Percentiles rank a stretch among this genome's conserved stretches.
Evolutionary conservation across 2,888 invertebrate species (phyloP).

Genomic region (Pseudococcus jackbeardsleyi): DNA sequence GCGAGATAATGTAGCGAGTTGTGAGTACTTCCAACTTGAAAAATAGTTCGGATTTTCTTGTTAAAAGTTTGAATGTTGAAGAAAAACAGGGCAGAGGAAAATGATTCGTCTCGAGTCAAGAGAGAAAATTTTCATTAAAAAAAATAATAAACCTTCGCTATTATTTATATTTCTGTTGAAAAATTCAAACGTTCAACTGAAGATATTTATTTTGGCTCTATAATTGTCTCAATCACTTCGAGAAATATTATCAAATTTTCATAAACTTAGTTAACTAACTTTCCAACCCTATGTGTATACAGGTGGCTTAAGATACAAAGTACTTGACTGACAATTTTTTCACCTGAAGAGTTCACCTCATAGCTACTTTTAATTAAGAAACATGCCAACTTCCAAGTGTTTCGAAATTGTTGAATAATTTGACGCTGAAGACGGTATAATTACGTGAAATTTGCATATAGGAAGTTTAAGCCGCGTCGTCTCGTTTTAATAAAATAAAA

Average conservation of each 20-base stretch:
- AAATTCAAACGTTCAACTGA: not conserved
- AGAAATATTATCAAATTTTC: no score
- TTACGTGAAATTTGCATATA: not conserved
- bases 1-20: not conserved
- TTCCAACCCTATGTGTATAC: no score
- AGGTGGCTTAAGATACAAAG: no score
- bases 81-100: not conserved
- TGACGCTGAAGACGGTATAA: not conserved
- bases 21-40: not conserved
- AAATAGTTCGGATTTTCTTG: not conserved
- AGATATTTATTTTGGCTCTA: no score
- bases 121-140: not conserved
- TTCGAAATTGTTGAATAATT: not conserved
- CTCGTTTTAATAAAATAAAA: not conserved
- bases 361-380: conserved; percentile 17
- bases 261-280: no score
- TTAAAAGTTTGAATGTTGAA: not conserved
- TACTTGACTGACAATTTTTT: not conserved
- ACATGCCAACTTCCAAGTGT: not conserved
- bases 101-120: not conserved
- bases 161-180: not conserved
- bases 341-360: not conserved
- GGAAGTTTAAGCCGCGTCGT: not conserved
- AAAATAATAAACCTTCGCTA: not conserved
- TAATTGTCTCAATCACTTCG: no score